Base-by-base conservation (phyloP, 2,797 vertebrate species). In the Lagorchestes hirsutus region DNA sequence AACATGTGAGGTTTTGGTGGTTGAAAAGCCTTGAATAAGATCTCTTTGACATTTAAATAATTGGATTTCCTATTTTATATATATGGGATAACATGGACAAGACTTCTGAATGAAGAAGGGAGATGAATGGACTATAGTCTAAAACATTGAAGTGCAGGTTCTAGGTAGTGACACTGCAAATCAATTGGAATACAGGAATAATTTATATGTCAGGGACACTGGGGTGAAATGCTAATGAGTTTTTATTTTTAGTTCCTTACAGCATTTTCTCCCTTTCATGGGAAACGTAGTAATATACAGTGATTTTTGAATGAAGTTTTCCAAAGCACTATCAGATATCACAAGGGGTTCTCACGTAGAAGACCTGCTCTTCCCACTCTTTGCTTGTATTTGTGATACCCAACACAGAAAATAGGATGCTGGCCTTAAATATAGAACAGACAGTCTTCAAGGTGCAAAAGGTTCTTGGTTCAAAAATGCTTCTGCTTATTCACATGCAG, bases 401-500 rank as follows among this genome's bases (percentile, higher is more conserved):
- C 22, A 82, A 46, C n/a, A 82, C 0, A 82, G 18, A n/a, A 82
- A 82, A 82, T 74, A 24, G 74, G 4, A 46, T 82, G 8, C 74
- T 82, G 40, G 74, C 18, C 18, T 40, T 46, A 82, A 46, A 82
- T 46, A 24, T 82, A 46, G 18, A 91, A 54, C 12, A 54, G 16
- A 91, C 31, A 2, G 1, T 90, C 90, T 91, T 91, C 50, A 91
- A 54, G 50, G 27, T 91, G 52, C 11, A n/a, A 91, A 90, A 91
- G 27, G 12, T 52, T 54, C 29, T 18, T 91, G 52, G 4, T 34
- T 91, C 52, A 14, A 18, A 59, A 31, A 55, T 27, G 82, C 10
- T 93, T 55, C 90, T 87, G 93, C 12, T 50, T 93, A 62, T 93
- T 59, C 59, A 67, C 62, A 87, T 40, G 54, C 95, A 59, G 6